Conservation (phyloP, 2,797 vertebrate genomes). For the Enteromius unitaeniatus region DNA sequence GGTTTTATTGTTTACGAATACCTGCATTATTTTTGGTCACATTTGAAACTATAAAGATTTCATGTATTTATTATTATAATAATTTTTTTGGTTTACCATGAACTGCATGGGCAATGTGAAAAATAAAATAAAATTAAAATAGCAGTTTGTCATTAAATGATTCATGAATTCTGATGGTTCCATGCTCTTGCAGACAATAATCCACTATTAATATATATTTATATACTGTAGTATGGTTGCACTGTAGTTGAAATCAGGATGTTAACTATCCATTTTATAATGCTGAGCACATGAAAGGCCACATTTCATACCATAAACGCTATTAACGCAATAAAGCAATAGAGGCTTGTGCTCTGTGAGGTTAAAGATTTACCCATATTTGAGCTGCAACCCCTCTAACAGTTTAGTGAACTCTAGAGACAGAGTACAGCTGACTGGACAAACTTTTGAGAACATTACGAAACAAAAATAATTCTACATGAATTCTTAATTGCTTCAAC, state of each 20-base stretch:
- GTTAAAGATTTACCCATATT: constrained; percentile 47
- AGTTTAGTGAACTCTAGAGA: constrained; percentile 1
- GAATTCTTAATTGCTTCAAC: neutral
- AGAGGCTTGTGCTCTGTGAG: neutral
- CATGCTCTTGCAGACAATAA: neutral
- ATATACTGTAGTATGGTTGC: neutral
- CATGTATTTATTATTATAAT: no score
- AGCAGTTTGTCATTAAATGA: no score
- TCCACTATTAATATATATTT: neutral
- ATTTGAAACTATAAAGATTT: no score
- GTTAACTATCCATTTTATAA: neutral
- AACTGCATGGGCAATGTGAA: neutral
- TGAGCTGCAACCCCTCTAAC: neutral
- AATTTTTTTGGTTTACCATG: neutral
- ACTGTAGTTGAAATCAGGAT: neutral
- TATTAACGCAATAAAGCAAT: constrained; percentile 2
- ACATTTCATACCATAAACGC: neutral
- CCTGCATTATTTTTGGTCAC: no score
- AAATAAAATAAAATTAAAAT: neutral
- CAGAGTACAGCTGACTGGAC: neutral
- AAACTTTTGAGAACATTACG: neutral
- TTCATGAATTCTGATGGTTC: neutral
- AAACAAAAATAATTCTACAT: neutral
- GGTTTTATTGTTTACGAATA: no score
- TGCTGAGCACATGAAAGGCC: neutral